Evolutionary conservation across 2,888 invertebrate genomes (phyloP).

Genomic region (Creontiades dilutus): DNA sequence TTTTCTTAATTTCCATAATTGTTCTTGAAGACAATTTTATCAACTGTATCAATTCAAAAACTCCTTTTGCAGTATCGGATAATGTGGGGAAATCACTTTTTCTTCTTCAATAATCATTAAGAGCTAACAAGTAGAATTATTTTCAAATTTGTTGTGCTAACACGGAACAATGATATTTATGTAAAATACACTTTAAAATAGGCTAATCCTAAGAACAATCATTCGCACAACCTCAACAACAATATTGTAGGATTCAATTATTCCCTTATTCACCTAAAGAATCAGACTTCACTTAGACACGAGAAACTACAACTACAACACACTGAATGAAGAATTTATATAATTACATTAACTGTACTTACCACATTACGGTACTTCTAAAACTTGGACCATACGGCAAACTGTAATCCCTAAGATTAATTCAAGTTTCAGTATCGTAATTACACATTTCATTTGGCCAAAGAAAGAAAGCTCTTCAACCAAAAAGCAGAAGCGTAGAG

Average conservation of each 20-base stretch:
- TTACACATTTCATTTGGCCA: constrained; percentile 50
- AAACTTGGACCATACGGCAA: constrained; percentile 60
- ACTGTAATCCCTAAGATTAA: constrained; percentile 58
- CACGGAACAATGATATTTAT: constrained; percentile 55
- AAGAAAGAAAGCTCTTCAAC: constrained; percentile 33
- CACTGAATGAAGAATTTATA: constrained; percentile 51
- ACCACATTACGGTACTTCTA: constrained; percentile 42
- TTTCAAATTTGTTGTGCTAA: constrained; percentile 35
- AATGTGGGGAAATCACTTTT: constrained; percentile 31
- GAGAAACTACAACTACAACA: constrained; percentile 39
- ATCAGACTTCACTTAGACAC: constrained; percentile 62
- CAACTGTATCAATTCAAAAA: not conserved
- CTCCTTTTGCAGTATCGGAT: not conserved
- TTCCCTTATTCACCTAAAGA: constrained; percentile 35
- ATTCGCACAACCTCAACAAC: constrained; percentile 66
- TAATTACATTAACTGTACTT: constrained; percentile 37
- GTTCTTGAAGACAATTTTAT: not conserved
- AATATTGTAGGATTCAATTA: constrained; percentile 63
- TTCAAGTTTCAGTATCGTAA: constrained; percentile 55
- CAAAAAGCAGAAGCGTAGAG: constrained; percentile 53
- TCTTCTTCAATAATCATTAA: constrained; percentile 44
- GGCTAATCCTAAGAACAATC: constrained; percentile 58
- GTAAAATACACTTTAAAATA: constrained; percentile 49
- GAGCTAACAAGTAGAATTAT: constrained; percentile 60
- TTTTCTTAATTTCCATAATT: not conserved